Evolutionary conservation across 1,140 invertebrate species (phyloP), one percentile per base, ranked within the genome.

Genomic region (Gryon sp.): DNA sequence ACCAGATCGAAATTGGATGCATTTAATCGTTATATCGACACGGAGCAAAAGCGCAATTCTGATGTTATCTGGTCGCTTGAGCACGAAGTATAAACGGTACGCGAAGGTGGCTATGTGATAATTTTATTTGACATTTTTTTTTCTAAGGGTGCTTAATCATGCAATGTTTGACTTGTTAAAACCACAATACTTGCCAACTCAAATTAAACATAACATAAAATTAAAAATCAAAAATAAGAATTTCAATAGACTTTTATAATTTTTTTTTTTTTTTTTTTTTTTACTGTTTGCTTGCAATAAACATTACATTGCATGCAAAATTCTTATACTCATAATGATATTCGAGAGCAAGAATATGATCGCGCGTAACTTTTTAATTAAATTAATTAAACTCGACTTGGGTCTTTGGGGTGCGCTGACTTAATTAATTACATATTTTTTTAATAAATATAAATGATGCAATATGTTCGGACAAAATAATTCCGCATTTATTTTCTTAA

Each of bases 11-110:
- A 79, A 68, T 28, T 59, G 16, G 41, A 59, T 63, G 36, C 22
- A 62, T 57, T 74, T 74, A 68, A 73, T 73, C 76, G 70, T 72
- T 70, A 60, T 79, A 75, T 75, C 60, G 70, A 79, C 70, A 68
- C 48, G 60, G 43, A 48, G 57, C 34, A 70, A 74, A 73, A 70
- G 65, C 70, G 59, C 69, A 60, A 63, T 53, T 46, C 16, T 26
- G 76, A 74, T 78, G 40, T 70, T 78, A 78, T 78, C 69, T 20
- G 20, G 0, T 43, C 45, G 62, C 52, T 66, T 28, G 41, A 62
- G 70, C 76, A 75, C 69, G 76, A 75, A 74, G 43, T n/a, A 62
- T 70, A 77, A 77, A 77, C 66, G 53, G 60, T 24, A 38, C 59
- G 32, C 38, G 30, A 59, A 57, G 48, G 60, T 68, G 48, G 55